Evolutionary conservation across 2,888 invertebrate genomes (phyloP), one percentile per base, ranked within the genome.

Genomic region (Scotopteryx bipunctaria): DNA sequence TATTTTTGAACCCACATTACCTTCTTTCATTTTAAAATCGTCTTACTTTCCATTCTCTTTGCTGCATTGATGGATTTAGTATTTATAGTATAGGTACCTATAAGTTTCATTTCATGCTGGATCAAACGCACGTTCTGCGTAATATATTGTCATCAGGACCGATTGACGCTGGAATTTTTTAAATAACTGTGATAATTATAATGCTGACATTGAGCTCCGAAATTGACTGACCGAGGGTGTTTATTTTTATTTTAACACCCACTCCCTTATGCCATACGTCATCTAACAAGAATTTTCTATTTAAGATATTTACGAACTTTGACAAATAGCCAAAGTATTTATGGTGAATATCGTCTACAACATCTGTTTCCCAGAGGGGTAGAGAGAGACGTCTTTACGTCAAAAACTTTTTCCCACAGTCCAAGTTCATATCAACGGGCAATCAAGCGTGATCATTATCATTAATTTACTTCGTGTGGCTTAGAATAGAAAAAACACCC

Each of bases 231-330:
- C 59, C 65, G 76, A 82, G 81, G 82, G 81, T 78, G 75, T 79
- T 74, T 87, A 87, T 86, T 84, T 86, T 84, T 86, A 86, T 75
- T 76, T 79, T 76, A 66, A 77, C 82, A 75, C 82, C 78, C 76
- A 82, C 83, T 66, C 62, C 68, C 62, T 64, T 69, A 64, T 65
- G 72, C 70, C 65, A 67, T 71, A 63, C 66, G 67, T 66, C 81
- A 79, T 69, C 67, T 57, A 65, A 57, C 61, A 77, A 69, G 79
- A 82, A 82, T 82, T 76, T 83, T 80, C 81, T 83, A 81, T 84
- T 82, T 76, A 61, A 64, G 66, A 68, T 58, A 67, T 73, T 76
- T 73, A 75, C 67, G 71, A 71, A 57, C 57, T 68, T 71, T 69
- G 69, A 67, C 65, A 57, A 60, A 61, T 52, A 53, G 65, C 66